Conservation (phyloP, 2,888 invertebrate genomes). For the Odontothrips loti region DNA sequence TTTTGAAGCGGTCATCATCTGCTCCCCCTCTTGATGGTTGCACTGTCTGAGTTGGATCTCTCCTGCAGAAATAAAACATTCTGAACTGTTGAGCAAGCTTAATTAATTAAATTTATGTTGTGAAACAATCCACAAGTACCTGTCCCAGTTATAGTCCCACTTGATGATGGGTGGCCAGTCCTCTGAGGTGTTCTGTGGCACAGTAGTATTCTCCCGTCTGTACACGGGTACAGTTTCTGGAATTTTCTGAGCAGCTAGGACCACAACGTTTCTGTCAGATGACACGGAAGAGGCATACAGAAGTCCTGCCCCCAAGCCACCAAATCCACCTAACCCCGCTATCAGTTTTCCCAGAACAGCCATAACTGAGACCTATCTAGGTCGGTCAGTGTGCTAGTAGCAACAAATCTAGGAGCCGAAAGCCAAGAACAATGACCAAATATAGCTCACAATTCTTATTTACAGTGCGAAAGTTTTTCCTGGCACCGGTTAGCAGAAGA, state of each 20-base stretch:
- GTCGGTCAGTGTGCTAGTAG: no score
- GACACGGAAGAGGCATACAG: background rate
- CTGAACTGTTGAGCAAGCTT: background rate
- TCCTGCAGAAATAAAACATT: conserved; percentile 49
- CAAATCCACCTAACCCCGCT: background rate
- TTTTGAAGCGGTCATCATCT: conserved; percentile 60
- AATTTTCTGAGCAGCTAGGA: background rate
- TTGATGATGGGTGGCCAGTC: conserved; percentile 58
- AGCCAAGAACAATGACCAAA: no score
- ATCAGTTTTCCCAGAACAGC: background rate
- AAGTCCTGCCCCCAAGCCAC: background rate
- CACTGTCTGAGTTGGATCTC: conserved; percentile 68
- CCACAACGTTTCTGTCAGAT: background rate
- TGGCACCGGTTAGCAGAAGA: no score
- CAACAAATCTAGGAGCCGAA: no score
- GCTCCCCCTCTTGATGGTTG: conserved; percentile 54
- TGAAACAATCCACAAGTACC: conserved; percentile 52
- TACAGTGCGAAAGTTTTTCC: no score
- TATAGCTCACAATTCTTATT: no score
- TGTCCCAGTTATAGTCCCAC: conserved; percentile 90
- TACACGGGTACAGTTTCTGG: background rate
- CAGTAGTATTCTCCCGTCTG: background rate
- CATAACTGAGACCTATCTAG: background rate
- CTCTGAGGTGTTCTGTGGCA: background rate
- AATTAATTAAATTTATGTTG: conserved; percentile 27